Evolutionary conservation across 2,888 invertebrate genomes (phyloP).

Genomic region (Camptogramma bilineatum): DNA sequence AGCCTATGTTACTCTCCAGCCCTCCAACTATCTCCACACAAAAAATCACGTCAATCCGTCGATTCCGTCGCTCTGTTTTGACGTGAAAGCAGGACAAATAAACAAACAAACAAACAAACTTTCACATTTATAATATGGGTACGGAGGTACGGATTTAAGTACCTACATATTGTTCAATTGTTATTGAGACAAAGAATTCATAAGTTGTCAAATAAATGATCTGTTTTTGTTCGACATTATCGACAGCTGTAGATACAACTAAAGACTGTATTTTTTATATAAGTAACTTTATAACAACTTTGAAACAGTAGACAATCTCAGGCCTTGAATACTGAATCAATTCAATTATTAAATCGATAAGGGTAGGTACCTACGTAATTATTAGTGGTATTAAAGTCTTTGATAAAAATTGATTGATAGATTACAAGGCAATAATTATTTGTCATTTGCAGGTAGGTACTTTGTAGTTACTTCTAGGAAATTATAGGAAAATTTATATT

Average conservation of each 20-base stretch:
- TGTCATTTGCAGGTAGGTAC: background rate
- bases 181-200: no score
- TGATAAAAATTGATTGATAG: background rate
- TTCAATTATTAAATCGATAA: constrained; percentile 9
- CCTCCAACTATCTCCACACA: no score
- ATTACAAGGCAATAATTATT: background rate
- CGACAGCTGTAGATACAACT: background rate
- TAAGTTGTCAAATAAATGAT: no score
- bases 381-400: background rate
- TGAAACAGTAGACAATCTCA: background rate
- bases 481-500: background rate
- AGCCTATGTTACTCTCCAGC: no score
- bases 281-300: background rate
- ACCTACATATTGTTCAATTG: no score
- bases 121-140: no score
- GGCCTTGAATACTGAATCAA: constrained; percentile 10
- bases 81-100: no score
- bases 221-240: constrained; percentile 24
- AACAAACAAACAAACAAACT: no score
- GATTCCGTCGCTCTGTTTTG: no score
- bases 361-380: background rate
- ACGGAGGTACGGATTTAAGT: no score
- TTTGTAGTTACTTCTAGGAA: background rate
- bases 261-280: no score
- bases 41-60: no score